Conservation (phyloP, 2,888 invertebrate species). For the Drosophila limbata region DNA sequence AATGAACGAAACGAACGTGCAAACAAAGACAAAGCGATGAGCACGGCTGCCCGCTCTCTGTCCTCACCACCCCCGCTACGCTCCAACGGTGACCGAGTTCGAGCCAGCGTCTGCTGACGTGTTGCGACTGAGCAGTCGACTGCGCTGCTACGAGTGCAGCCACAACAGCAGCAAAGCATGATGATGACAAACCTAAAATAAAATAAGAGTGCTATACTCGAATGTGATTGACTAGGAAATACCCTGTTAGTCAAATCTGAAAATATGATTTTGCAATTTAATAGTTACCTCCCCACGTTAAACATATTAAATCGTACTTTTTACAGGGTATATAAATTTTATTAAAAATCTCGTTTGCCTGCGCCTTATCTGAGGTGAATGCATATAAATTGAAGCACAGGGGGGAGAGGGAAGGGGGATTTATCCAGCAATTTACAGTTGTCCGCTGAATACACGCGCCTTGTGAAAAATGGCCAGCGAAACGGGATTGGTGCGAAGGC, state of each 20-base stretch:
- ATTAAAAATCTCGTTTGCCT: constrained; percentile 50
- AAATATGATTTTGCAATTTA: neutral
- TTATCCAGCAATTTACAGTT: constrained; percentile 46
- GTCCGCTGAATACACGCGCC: constrained; percentile 39
- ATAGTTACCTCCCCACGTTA: neutral
- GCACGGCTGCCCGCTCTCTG: constrained; percentile 39
- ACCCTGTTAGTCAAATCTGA: constrained; percentile 2
- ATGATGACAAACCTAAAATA: constrained; percentile 50
- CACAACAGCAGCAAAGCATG: constrained; percentile 22
- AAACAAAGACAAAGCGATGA: constrained; percentile 64
- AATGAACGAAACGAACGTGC: constrained; percentile 60
- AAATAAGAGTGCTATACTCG: constrained; percentile 1
- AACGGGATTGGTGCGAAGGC: constrained; percentile 41
- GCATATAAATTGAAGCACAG: constrained; percentile 33
- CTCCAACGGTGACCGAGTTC: constrained; percentile 65
- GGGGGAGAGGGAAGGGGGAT: neutral
- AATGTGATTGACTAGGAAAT: neutral
- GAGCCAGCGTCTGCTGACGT: constrained; percentile 58
- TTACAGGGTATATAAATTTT: constrained; percentile 9
- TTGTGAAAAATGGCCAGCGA: constrained; percentile 22
- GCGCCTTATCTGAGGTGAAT: constrained; percentile 41
- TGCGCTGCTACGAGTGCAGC: constrained; percentile 33
- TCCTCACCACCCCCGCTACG: constrained; percentile 6
- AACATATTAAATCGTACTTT: neutral
- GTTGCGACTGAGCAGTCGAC: constrained; percentile 33